Percentiles rank a stretch among this genome's conserved stretches.
phyloP scores from a whole-genome alignment of 2,888 invertebrate species.

The Isoperla grammatica region DNA sequence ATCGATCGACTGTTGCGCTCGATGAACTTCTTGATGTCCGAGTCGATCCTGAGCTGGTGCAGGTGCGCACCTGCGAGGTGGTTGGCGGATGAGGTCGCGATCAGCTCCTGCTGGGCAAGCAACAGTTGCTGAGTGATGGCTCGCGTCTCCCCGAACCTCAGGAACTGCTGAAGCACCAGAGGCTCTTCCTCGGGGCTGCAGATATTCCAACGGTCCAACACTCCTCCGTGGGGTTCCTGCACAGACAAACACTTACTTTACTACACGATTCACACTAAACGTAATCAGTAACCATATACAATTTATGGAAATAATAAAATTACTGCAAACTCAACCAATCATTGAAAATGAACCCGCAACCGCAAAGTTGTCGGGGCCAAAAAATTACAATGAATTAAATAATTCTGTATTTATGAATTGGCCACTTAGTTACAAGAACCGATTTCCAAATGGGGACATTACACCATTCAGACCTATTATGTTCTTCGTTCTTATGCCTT shows the following conservation, averaged over 20 bases:
- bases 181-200: constrained; percentile 85
- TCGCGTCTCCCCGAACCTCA: constrained; percentile 83
- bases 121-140: constrained; percentile 66
- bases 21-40: constrained; percentile 51
- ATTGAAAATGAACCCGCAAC: no score
- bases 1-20: constrained; percentile 42
- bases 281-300: no score
- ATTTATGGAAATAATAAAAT: no score
- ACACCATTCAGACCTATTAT: no score
- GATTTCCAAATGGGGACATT: no score
- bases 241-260: constrained; percentile 43
- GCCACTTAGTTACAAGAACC: no score
- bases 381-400: no score
- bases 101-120: constrained; percentile 41
- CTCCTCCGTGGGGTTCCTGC: constrained; percentile 75
- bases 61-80: constrained; percentile 24
- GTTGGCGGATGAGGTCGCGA: constrained; percentile 31
- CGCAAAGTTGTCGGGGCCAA: no score
- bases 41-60: constrained; percentile 43
- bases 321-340: no score
- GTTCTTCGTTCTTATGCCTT: no score
- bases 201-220: constrained; percentile 84
- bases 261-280: no score
- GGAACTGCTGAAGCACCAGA: constrained; percentile 85
- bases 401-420: no score